Evolutionary conservation across 2,113 vertebrate species (phyloP), one percentile per base, ranked within the genome.

Genomic region (Glareola pratincola): DNA sequence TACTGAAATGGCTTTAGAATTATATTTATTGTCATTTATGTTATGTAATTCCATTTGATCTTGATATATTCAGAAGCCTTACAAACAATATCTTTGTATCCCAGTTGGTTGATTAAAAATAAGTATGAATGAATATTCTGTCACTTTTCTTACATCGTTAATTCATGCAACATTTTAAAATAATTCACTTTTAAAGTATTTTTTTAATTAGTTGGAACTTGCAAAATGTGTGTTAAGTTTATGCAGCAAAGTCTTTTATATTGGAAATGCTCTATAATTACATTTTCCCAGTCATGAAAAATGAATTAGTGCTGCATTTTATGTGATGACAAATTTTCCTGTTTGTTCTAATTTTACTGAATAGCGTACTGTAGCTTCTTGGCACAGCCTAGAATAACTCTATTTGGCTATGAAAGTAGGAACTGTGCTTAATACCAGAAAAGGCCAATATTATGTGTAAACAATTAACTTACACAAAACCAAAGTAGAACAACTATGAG

Each of bases 261-360:
- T 97, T 97, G 94, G 79, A 97, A 97, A 98, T 96, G 95, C 69
- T 95, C 85, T 96, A 89, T 97, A 98, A 98, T 98, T 98, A 97
- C 23, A 85, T 97, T 98, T 98, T 97, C 97, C 93, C 87, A 96
- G 85, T 97, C 91, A 94, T 96, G 96, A 95, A 97, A 98, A 98
- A 98, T 98, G 97, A 98, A 98, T 98, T 98, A 98, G 97, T 98
- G 92, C 92, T 96, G 95, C 87, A 95, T 97, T 98, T 97, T 97
- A 97, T 97, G 93, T 53, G 67, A 74, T 97, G 97, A 97, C 95
- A 97, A 93, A 86, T 98, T 97, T 98, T 97, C 86, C 92, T 97
- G 90, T 98, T 98, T 98, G 94, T 97, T 98, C 94, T 97, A 97
- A 97, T 98, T 97, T 96, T 87, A 82, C 75, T 97, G 95, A 98